A percentile compares a stretch with the other conserved stretches of the same genome.
Conservation (phyloP, 2,797 vertebrate genomes). For the Channallabes apus region DNA sequence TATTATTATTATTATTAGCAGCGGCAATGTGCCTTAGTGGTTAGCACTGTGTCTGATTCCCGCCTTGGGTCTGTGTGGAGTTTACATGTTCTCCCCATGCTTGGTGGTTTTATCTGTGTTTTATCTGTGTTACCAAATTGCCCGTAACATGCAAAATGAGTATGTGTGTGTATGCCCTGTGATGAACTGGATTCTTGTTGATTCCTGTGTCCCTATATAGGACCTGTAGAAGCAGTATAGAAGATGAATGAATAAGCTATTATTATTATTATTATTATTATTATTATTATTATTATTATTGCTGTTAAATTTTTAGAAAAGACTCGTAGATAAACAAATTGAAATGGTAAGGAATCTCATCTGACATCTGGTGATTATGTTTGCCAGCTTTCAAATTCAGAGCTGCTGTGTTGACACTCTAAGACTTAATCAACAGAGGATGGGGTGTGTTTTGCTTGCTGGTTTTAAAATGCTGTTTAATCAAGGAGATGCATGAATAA, state of each 20-base stretch:
- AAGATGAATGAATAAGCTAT: neutral
- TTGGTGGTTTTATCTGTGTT: too few relatives aligned
- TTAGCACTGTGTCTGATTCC: too few relatives aligned
- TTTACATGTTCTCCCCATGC: too few relatives aligned
- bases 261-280: neutral
- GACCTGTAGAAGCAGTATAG: too few relatives aligned
- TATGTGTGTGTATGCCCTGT: too few relatives aligned
- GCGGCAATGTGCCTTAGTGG: too few relatives aligned
- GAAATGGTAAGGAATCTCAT: slow-evolving; percentile 37
- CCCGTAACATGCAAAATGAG: too few relatives aligned
- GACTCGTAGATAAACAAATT: slow-evolving; percentile 18
- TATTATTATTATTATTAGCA: too few relatives aligned
- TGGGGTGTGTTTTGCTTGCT: slow-evolving; percentile 46
- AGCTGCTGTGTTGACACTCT: slow-evolving; percentile 49
- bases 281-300: slow-evolving; percentile 4
- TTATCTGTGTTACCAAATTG: too few relatives aligned
- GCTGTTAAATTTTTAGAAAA: neutral
- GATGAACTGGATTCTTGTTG: too few relatives aligned
- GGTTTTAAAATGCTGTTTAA: slow-evolving; percentile 49
- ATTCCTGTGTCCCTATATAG: too few relatives aligned
- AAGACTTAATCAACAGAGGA: slow-evolving; percentile 56
- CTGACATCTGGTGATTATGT: slow-evolving; percentile 53
- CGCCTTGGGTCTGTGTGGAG: too few relatives aligned
- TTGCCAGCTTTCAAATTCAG: slow-evolving; percentile 48
- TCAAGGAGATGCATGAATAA: slow-evolving; percentile 53